Evolutionary conservation across 2,113 vertebrate genomes (phyloP).

Genomic region (Bostrychus sinensis): DNA sequence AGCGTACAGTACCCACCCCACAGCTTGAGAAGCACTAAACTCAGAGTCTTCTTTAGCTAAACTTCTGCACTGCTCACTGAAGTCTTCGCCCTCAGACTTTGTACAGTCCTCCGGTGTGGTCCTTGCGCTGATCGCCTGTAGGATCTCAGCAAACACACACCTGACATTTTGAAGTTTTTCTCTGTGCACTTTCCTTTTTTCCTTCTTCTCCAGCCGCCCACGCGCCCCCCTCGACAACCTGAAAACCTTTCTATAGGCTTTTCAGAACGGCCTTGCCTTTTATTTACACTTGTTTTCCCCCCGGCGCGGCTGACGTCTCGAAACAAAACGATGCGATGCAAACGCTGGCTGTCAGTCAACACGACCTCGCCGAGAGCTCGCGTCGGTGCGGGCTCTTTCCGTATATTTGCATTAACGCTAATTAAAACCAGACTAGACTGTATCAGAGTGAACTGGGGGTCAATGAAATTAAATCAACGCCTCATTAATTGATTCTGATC

Average conservation of each 20-base stretch:
- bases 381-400: neutral
- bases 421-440: constrained; percentile 11
- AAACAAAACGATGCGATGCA: constrained; percentile 2
- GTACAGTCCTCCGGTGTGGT: neutral
- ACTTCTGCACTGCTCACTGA: too few species aligned
- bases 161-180: constrained; percentile 12
- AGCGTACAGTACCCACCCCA: too few species aligned
- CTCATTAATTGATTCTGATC: neutral
- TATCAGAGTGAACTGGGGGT: neutral
- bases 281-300: constrained; percentile 30
- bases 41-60: too few species aligned
- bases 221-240: constrained; percentile 18
- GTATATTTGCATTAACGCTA: neutral
- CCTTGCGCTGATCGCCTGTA: neutral
- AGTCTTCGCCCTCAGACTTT: too few species aligned
- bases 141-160: constrained; percentile 19
- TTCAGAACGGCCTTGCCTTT: constrained; percentile 44
- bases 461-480: neutral
- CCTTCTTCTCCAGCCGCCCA: constrained; percentile 31
- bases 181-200: constrained; percentile 27
- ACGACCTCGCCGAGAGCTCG: neutral
- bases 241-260: constrained; percentile 13
- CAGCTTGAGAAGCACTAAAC: too few species aligned
- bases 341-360: constrained; percentile 10
- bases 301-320: neutral